phyloP scores from a whole-genome alignment of 2,888 invertebrate species.

The Chirona hameri region DNA sequence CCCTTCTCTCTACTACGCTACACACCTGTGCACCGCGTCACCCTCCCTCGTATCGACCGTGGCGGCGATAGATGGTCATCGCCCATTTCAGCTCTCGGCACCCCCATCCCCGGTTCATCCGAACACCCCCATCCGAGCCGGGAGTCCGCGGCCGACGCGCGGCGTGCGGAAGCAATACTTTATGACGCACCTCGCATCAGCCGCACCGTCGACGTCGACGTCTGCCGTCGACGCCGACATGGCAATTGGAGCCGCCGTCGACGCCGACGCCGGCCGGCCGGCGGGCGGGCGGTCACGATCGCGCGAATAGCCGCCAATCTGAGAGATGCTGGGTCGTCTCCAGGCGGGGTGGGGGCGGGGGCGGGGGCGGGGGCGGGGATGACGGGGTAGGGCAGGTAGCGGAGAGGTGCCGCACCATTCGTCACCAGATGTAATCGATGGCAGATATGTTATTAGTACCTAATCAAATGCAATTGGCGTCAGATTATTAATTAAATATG shows the following conservation, averaged over 20 bases:
- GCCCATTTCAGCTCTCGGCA: no score
- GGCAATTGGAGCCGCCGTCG: background rate
- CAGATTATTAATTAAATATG: no score
- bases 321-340: background rate
- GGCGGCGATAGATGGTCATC: no score
- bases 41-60: no score
- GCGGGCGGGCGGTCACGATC: background rate
- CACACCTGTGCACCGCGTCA: no score
- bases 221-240: background rate
- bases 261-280: background rate
- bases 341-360: background rate
- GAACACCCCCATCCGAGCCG: no score
- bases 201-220: background rate
- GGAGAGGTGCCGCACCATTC: no score
- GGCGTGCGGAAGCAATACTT: background rate
- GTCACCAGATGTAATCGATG: no score
- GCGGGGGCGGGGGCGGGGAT: background rate
- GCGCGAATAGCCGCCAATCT: background rate
- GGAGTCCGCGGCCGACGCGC: slow-evolving; percentile 58
- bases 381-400: background rate
- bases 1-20: no score
- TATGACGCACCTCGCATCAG: background rate
- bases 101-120: no score
- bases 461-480: no score
- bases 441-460: no score